These are phyloP conservation scores for Aradophagus sp. DNA, from an alignment of 1,140 invertebrate genomes.

Conservation along the genomic window DNA sequence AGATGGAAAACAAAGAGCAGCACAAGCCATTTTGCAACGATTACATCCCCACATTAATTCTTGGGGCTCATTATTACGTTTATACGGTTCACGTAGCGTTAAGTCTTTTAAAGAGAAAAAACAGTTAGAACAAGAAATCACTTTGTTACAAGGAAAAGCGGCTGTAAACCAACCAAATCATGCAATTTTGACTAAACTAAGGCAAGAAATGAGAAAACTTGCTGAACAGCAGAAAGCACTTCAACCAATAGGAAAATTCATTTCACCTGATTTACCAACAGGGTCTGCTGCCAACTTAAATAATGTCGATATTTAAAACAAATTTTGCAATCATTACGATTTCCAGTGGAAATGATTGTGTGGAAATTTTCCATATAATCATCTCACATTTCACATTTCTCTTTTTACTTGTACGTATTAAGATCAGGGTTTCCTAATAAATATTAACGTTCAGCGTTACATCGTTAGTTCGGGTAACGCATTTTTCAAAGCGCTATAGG, in stretches of 20 bases:
- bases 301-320: conserved; percentile 77
- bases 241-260: conserved; percentile 84
- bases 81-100: conserved; percentile 94
- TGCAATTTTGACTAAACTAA: conserved; percentile 93
- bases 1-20: conserved; percentile 97
- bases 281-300: conserved; percentile 83
- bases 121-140: conserved; percentile 95
- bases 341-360: too few relatives aligned
- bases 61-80: conserved; percentile 94
- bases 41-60: conserved; percentile 94
- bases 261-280: conserved; percentile 80
- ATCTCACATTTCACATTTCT: too few relatives aligned
- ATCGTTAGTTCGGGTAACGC: too few relatives aligned
- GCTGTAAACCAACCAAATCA: conserved; percentile 94
- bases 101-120: conserved; percentile 96
- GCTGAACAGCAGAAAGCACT: conserved; percentile 80
- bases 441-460: too few relatives aligned
- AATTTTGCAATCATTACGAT: neutral
- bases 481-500: too few relatives aligned
- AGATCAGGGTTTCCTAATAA: too few relatives aligned
- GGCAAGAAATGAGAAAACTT: conserved; percentile 90
- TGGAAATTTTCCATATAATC: too few relatives aligned
- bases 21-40: conserved; percentile 93
- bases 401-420: too few relatives aligned
- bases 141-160: conserved; percentile 90